Conservation (phyloP, 2,113 vertebrate genomes). For the Anhinga anhinga region DNA sequence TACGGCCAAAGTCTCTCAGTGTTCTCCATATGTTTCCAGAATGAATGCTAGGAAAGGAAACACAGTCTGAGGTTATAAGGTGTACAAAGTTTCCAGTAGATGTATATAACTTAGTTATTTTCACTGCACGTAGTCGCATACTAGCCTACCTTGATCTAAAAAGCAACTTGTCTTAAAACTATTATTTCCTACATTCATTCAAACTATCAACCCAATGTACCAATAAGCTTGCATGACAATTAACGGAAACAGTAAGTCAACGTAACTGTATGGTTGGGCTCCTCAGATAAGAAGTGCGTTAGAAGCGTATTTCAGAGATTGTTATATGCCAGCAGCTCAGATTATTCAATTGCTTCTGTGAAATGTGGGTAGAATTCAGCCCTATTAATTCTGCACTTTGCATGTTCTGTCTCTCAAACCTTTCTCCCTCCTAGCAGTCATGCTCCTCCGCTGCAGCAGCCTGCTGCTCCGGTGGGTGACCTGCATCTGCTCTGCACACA, state of each 20-base stretch:
- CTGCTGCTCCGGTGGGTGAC: not conserved
- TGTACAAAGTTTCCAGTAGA: not conserved
- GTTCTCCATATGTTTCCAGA: slow-evolving; percentile 63
- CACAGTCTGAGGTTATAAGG: not conserved
- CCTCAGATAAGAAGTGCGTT: not conserved
- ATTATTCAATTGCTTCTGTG: not conserved
- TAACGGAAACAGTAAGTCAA: not conserved
- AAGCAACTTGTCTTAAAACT: not conserved
- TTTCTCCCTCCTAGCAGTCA: not conserved
- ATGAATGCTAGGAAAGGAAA: slow-evolving; percentile 61
- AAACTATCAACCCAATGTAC: not conserved
- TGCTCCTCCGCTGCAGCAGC: not conserved
- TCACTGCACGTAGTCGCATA: not conserved
- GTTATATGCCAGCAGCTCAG: not conserved
- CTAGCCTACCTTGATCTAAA: not conserved
- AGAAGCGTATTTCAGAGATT: not conserved
- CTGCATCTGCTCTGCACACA: not conserved
- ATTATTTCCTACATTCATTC: not conserved
- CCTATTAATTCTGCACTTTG: not conserved
- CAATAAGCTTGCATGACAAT: not conserved
- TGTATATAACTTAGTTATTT: not conserved
- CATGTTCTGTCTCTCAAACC: not conserved
- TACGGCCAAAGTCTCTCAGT: slow-evolving; percentile 47
- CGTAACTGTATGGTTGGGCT: not conserved
- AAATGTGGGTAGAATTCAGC: not conserved